Evolutionary conservation across 2,113 vertebrate species (phyloP), one percentile per base, ranked within the genome.

Genomic region (Percina caprodes): DNA sequence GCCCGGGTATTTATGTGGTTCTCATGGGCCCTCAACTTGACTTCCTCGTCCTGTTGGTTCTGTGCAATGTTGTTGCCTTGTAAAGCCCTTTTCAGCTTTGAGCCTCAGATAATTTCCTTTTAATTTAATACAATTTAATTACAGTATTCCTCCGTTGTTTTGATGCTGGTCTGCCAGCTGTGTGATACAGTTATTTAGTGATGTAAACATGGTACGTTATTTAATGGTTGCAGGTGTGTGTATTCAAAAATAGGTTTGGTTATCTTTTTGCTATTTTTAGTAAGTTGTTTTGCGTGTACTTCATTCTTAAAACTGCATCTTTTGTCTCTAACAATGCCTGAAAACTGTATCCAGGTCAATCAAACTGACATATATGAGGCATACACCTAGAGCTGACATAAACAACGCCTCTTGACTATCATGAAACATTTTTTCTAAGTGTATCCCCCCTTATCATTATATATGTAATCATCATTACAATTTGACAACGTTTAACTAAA

Each of bases 21-120:
- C 6, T 26, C 0, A 2, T n/a, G 48, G 48, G 75, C 24, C 82
- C 16, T 6, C 63, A 12, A 18, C 19, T 55, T 49, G 15, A 69
- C 63, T 68, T 78, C 23, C 46, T 73, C 18, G 5, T 63, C 39
- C 39, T 39, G 39, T 39, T 39, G 39, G 39, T 42, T 45, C 61
- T 73, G 33, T 72, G 9, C 19, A 61, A 1, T 33, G 5, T 33
- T 30, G 24, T 19, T 56, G 39, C 13, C 12, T 0, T 26, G 15
- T n/a, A 23, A 62, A 55, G 5, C 1, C 14, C 4, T 21, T 9
- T 3, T 11, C 11, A 66, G 3, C 39, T 26, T 24, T 15, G 12
- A 11, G 46, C 26, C 11, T 56, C 15, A 26, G 12, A 55, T 33
- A 10, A 30, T 5, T 33, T 61, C 6, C 5, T 35, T 5, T 5